Conservation (phyloP, 2,113 vertebrate genomes). For the Sisor rabdophorus region DNA sequence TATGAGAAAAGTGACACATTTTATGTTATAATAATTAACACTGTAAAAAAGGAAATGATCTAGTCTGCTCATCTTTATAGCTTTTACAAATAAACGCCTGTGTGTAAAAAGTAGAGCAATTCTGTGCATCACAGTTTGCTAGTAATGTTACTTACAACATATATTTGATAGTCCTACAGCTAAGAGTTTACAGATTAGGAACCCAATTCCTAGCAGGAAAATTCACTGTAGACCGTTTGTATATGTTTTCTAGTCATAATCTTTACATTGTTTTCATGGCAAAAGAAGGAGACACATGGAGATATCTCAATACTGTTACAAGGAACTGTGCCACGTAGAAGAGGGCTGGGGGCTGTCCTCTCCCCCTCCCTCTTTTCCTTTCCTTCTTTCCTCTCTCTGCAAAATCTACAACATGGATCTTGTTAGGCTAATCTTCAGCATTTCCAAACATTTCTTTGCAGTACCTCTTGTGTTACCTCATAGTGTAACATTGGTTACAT, state of each 20-base stretch:
- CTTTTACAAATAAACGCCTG: background rate
- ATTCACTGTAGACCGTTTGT: constrained; percentile 21
- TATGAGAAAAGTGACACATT: constrained; percentile 1
- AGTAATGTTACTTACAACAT: constrained; percentile 10
- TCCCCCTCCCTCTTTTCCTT: constrained; percentile 9
- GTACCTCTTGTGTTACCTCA: background rate
- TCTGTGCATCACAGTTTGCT: background rate
- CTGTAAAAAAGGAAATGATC: background rate
- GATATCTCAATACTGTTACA: constrained; percentile 39
- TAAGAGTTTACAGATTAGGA: constrained; percentile 7
- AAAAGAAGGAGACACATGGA: constrained; percentile 13
- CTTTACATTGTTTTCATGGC: constrained; percentile 42
- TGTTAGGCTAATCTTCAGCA: constrained; percentile 15
- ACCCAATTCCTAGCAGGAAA: constrained; percentile 22
- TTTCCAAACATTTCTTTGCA: constrained; percentile 21
- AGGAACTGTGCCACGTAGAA: constrained; percentile 51
- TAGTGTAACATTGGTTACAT: constrained; percentile 1
- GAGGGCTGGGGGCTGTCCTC: constrained; percentile 32
- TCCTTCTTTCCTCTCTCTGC: constrained; percentile 2
- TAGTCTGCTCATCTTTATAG: background rate
- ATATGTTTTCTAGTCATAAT: constrained; percentile 24
- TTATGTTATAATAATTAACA: background rate
- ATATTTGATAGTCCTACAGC: constrained; percentile 25
- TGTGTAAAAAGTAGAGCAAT: background rate
- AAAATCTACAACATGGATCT: constrained; percentile 3